These are phyloP conservation scores for Passer montanus DNA, from an alignment of 2,113 vertebrate genomes.

Conservation along the genomic window DNA sequence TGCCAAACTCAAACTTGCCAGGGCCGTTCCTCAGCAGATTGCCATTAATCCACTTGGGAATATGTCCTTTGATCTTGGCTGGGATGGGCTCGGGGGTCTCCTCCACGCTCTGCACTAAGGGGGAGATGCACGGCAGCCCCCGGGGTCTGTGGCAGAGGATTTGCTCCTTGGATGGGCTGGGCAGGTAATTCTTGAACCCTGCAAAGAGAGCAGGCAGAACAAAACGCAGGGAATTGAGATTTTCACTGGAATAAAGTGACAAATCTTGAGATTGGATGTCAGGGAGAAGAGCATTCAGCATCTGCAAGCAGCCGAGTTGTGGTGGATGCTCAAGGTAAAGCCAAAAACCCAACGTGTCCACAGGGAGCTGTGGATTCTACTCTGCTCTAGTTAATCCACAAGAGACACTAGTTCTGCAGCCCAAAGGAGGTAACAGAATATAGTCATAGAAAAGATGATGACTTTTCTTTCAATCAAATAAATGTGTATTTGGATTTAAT, in stretches of 20 bases:
- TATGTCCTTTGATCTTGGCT: slow-evolving; percentile 76
- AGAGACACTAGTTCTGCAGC: neutral
- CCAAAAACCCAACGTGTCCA: neutral
- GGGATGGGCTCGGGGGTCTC: slow-evolving; percentile 80
- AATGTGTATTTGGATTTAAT: neutral
- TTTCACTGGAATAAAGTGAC: neutral
- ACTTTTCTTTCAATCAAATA: neutral
- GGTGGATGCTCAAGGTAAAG: neutral
- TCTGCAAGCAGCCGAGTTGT: neutral
- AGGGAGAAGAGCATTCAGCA: neutral
- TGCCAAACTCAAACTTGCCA: slow-evolving; percentile 93
- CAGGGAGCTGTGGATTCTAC: neutral
- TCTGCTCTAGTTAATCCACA: neutral
- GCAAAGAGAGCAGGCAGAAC: neutral
- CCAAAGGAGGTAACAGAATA: neutral
- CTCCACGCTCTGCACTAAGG: slow-evolving; percentile 76
- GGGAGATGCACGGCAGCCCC: slow-evolving; percentile 77
- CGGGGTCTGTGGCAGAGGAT: slow-evolving; percentile 36
- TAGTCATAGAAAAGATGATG: neutral
- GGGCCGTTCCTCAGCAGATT: slow-evolving; percentile 89
- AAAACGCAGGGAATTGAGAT: neutral
- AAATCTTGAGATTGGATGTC: neutral
- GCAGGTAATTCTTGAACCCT: slow-evolving; percentile 53
- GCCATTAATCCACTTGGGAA: slow-evolving; percentile 89
- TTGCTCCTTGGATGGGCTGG: slow-evolving; percentile 9